Percentiles rank a stretch among this genome's conserved stretches.
phyloP scores from a whole-genome alignment of 2,797 vertebrate genomes.

The Carduelis carduelis region DNA sequence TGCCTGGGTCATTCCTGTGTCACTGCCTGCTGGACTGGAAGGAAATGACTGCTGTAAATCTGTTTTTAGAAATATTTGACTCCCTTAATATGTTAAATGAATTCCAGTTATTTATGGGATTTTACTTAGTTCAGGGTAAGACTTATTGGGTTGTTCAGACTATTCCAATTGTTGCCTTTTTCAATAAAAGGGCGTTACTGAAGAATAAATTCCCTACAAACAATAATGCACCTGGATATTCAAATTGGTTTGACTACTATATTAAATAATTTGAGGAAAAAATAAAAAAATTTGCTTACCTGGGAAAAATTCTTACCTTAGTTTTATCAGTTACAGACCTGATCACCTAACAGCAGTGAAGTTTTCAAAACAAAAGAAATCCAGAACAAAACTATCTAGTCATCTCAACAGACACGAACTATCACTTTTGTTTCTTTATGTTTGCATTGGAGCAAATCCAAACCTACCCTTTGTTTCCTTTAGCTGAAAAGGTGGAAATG shows the following conservation, averaged over 20 bases:
- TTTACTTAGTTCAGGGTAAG: slow-evolving; percentile 27
- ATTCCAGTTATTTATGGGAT: slow-evolving; percentile 65
- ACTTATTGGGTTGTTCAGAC: background rate
- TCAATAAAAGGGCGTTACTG: background rate
- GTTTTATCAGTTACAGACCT: background rate
- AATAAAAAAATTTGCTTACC: background rate
- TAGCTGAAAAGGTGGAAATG: background rate
- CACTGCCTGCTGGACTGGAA: slow-evolving; percentile 60
- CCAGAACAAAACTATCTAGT: background rate
- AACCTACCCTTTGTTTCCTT: background rate
- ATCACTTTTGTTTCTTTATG: background rate
- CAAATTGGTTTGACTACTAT: background rate
- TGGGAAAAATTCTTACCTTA: background rate
- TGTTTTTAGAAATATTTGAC: slow-evolving; percentile 59
- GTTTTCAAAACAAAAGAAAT: background rate
- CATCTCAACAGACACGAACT: background rate
- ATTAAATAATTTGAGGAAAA: background rate
- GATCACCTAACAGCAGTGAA: background rate
- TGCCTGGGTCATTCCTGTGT: slow-evolving; percentile 60
- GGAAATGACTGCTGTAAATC: slow-evolving; percentile 72
- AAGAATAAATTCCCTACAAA: background rate
- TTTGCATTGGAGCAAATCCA: background rate
- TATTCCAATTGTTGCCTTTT: background rate
- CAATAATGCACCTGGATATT: background rate
- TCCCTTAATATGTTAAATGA: slow-evolving; percentile 45